Evolutionary conservation across 1,140 invertebrate genomes (phyloP), one percentile per base, ranked within the genome.

Genomic region (Ceratina japonica): DNA sequence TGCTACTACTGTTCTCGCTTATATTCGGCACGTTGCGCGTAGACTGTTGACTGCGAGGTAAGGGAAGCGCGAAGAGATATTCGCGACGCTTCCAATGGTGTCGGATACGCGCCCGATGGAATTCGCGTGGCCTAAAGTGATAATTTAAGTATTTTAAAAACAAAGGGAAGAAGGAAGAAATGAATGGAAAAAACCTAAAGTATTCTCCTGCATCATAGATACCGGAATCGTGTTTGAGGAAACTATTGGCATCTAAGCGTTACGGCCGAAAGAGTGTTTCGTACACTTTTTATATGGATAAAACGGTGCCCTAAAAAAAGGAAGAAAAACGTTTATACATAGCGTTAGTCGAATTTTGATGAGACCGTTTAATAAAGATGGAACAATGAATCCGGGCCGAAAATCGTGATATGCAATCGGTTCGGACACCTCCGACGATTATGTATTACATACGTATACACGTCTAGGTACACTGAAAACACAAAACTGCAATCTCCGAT

Each of bases 201-300:
- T 61, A 59, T 20, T 58, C 5, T 59, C 16, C 20, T 62, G 72
- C 72, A 79, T 85, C 81, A 76, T 80, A 79, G 37, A 12, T 76
- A 73, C 10, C 10, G 51, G 13, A 20, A 31, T 12, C 24, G 62
- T 52, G 22, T 27, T 58, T 13, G 49, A n/a, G 31, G 20, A 73
- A 81, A 61, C 13, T 62, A 69, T 63, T 54, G 79, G 73, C 52
- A 69, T 75, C 68, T 83, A 63, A 75, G 16, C 16, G 27, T 18
- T 75, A 80, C n/a, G 82, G 83, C 83, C 81, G 76, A 85, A 86
- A 82, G 84, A 82, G 84, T 86, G 85, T 83, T 75, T 70, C 31
- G 27, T 78, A 64, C 79, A 83, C 81, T 84, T 84, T 86, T 86
- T 76, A 84, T 84, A 86, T 72, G 52, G 69, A 44, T 65, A 24